Percentiles rank a stretch among this genome's conserved stretches.
phyloP scores from a whole-genome alignment of 2,113 vertebrate species.

The Stegastes partitus region DNA sequence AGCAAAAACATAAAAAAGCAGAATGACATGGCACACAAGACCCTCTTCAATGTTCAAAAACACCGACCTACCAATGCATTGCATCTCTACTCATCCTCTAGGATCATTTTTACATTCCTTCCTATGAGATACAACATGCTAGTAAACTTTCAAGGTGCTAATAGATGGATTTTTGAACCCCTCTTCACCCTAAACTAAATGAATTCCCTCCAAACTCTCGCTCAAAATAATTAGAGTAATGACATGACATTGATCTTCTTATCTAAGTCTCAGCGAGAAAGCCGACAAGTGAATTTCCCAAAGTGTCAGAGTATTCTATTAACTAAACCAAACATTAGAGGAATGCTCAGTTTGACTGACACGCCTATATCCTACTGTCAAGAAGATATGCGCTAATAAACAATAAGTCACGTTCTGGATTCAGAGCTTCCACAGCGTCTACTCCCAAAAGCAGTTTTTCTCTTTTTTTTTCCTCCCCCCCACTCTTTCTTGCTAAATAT shows the following conservation, averaged over 20 bases:
- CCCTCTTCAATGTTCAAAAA: no score
- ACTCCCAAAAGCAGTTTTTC: constrained; percentile 16
- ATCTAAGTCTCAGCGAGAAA: constrained; percentile 1
- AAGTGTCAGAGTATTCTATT: neutral
- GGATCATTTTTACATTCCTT: no score
- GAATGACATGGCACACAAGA: no score
- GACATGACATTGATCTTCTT: neutral
- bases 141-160: neutral
- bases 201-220: no score
- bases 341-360: neutral
- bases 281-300: neutral
- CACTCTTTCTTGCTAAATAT: constrained; percentile 18
- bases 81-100: no score
- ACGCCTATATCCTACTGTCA: neutral
- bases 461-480: neutral
- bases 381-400: neutral
- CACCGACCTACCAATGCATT: no score
- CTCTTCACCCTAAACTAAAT: no score
- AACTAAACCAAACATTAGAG: neutral
- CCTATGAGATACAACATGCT: neutral
- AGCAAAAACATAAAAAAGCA: no score
- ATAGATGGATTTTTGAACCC: neutral
- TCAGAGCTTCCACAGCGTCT: neutral
- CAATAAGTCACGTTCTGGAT: constrained; percentile 3
- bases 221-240: neutral